Base-by-base conservation (phyloP, 2,113 vertebrate genomes). In the Porphyrio hochstetteri region DNA sequence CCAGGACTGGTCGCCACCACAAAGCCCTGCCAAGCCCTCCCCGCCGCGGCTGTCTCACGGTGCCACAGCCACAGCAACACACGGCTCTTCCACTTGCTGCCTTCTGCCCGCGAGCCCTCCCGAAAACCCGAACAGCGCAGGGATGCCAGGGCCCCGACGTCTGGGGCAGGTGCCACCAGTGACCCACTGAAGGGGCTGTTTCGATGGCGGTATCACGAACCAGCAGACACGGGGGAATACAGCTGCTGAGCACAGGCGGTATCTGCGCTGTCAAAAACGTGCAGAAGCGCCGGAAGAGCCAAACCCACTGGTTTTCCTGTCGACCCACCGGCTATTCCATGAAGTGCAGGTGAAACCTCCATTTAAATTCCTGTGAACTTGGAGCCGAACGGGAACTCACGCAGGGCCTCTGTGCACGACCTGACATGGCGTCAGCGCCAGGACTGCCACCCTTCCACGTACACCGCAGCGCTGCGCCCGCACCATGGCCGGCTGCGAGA, bases 81-180 rank as follows among this genome's bases (percentile, higher is more conserved):
- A 31, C 7, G 15, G 10, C 67, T 31, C 50, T 65, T 50, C 20
- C 11, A 8, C 7, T 42, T 42, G 12, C 40, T 12, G 10, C 13
- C 38, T 12, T 46, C 44, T 46, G 44, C 8, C 44, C 17, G 9
- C 4, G 44, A 46, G 44, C 44, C 44, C 44, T 44, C 44, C 44
- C 44, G 9, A n/a, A 56, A 36, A 4, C 0, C 0, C 27, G 13
- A 59, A 7, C 0, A 57, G 60, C 2, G 23, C 12, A 6, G 11
- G 55, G n/a, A 53, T 7, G 12, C 4, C 5, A 44, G 21, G 33
- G 44, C 31, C 8, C 46, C 29, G 38, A 38, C 72, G 53, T 3
- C n/a, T 28, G 10, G 3, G 11, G 28, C 33, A 40, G 50, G 25
- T 31, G 48, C 27, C 67, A 77, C 31, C n/a, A 13, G 29, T 38